Evolutionary conservation across 2,113 vertebrate species (phyloP).

Genomic region (Aramus guarauna): DNA sequence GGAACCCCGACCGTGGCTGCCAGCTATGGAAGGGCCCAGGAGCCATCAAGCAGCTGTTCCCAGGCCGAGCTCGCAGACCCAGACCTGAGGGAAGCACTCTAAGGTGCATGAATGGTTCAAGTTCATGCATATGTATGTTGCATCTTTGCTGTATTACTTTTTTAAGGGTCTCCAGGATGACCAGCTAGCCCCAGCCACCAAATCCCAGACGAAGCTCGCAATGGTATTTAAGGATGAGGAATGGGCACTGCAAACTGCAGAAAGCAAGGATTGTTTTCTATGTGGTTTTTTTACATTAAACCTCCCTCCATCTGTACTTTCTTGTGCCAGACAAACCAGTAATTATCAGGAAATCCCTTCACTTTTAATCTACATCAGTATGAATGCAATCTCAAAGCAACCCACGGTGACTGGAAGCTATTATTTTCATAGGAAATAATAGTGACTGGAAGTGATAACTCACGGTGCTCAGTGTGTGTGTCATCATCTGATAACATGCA

Average conservation of each 20-base stretch:
- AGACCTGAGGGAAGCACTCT: neutral
- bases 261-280: neutral
- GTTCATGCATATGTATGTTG: neutral
- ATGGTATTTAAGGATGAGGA: neutral
- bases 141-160: neutral
- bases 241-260: neutral
- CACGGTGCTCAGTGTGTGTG: conserved; percentile 48
- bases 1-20: no score
- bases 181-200: neutral
- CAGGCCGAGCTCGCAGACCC: neutral
- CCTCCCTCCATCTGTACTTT: conserved; percentile 5
- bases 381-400: conserved; percentile 65
- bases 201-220: neutral
- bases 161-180: neutral
- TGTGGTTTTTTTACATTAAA: neutral
- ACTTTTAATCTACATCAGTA: conserved; percentile 59
- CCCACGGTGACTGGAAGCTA: conserved; percentile 72
- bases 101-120: neutral
- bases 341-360: conserved; percentile 63
- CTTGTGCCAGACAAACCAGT: conserved; percentile 52
- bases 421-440: conserved; percentile 68
- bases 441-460: conserved; percentile 69
- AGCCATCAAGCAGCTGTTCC: neutral
- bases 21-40: neutral
- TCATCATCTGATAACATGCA: conserved; percentile 55